phyloP scores from a whole-genome alignment of 2,113 vertebrate species.

The Nematolebias whitei region DNA sequence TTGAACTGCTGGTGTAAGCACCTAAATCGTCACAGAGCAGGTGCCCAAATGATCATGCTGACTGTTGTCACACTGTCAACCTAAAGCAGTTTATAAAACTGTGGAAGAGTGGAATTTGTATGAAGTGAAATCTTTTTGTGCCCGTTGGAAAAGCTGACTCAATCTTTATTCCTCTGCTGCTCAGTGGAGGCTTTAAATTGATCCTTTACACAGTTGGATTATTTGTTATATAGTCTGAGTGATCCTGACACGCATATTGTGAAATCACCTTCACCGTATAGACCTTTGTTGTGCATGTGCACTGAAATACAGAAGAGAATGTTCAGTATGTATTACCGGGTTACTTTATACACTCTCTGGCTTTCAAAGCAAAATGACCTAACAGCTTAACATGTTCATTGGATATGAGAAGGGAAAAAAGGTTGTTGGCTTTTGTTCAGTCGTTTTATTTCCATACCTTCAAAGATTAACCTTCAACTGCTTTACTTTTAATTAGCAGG shows the following conservation, averaged over 20 bases:
- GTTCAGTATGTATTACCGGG: background rate
- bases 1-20: slow-evolving; percentile 25
- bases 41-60: slow-evolving; percentile 10
- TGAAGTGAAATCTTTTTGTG: slow-evolving; percentile 41
- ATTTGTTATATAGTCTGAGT: slow-evolving; percentile 49
- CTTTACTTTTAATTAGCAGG: background rate
- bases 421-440: no score
- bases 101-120: slow-evolving; percentile 29
- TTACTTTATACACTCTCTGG: background rate
- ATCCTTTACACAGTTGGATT: slow-evolving; percentile 55
- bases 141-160: slow-evolving; percentile 54
- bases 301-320: background rate
- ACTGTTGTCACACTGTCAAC: slow-evolving; percentile 30
- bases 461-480: background rate
- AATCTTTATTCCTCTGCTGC: slow-evolving; percentile 52
- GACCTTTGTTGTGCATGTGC: slow-evolving; percentile 2
- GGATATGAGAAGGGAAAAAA: no score
- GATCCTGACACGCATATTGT: slow-evolving; percentile 28
- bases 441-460: no score
- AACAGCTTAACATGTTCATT: no score
- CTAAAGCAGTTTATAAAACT: slow-evolving; percentile 32
- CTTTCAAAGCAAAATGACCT: no score
- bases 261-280: slow-evolving; percentile 30
- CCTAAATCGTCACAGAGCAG: slow-evolving; percentile 18
- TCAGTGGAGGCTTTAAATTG: slow-evolving; percentile 59